Percentiles rank a stretch among this genome's conserved stretches.
phyloP scores from a whole-genome alignment of 2,113 vertebrate species.

The Pterocles gutturalis region DNA sequence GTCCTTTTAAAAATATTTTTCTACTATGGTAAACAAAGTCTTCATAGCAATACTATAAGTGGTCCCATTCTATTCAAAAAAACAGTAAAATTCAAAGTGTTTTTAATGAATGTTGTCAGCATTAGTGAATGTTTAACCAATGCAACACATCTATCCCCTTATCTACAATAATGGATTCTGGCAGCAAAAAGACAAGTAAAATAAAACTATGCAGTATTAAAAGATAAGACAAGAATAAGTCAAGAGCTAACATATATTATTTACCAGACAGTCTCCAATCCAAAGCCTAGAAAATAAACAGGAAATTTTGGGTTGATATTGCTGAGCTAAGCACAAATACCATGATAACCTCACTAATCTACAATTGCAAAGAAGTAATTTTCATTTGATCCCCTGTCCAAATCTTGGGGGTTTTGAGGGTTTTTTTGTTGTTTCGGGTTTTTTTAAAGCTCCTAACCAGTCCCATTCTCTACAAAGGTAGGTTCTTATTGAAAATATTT shows the following conservation, averaged over 20 bases:
- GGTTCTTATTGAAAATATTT: not conserved
- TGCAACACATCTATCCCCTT: not conserved
- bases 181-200: not conserved
- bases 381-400: not conserved
- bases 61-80: not conserved
- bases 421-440: too few relatives aligned
- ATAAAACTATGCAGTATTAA: not conserved
- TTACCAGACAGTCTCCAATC: not conserved
- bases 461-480: not conserved
- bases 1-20: not conserved
- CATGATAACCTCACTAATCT: not conserved
- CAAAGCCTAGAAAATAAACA: not conserved
- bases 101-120: not conserved
- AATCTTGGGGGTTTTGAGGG: not conserved
- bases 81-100: not conserved
- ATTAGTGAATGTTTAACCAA: constrained; percentile 16
- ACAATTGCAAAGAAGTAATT: not conserved
- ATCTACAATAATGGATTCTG: constrained; percentile 9
- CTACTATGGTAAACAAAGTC: not conserved
- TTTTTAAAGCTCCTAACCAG: not conserved
- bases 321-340: not conserved
- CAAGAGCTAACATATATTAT: not conserved
- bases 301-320: not conserved
- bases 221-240: constrained; percentile 32
- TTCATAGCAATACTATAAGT: not conserved